Percentiles rank a stretch among this genome's conserved stretches.
These are phyloP conservation scores for Tupiocoris notatus DNA, from an alignment of 2,888 invertebrate species.

Conservation along the genomic window DNA sequence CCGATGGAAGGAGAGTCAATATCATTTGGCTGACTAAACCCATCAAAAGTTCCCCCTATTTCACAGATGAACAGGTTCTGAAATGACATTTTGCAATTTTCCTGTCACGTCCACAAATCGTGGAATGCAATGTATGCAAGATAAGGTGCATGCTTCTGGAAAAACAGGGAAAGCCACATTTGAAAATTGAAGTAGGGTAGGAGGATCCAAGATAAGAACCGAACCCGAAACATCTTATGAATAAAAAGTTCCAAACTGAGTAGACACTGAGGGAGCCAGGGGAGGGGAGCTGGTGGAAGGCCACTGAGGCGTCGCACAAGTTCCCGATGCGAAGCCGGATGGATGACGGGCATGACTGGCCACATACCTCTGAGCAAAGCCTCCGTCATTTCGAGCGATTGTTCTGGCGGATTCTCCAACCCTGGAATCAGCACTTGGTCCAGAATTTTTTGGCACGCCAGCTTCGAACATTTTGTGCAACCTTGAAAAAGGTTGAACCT, in stretches of 20 bases:
- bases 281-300: constrained; percentile 55
- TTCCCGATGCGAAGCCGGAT: constrained; percentile 61
- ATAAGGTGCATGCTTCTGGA: constrained; percentile 68
- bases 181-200: constrained; percentile 64
- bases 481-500: constrained; percentile 53
- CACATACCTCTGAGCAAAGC: constrained; percentile 68
- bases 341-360: constrained; percentile 64
- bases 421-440: constrained; percentile 64
- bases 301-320: constrained; percentile 60
- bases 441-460: constrained; percentile 61
- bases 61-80: too few relatives aligned
- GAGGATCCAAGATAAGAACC: constrained; percentile 56
- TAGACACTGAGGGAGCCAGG: constrained; percentile 53
- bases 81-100: too few relatives aligned
- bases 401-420: constrained; percentile 60
- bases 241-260: constrained; percentile 54
- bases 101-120: constrained; percentile 31
- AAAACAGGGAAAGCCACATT: constrained; percentile 60
- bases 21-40: too few relatives aligned
- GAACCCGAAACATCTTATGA: constrained; percentile 53
- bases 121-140: constrained; percentile 64
- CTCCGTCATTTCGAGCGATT: constrained; percentile 65
- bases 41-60: too few relatives aligned
- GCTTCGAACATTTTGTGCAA: constrained; percentile 59
- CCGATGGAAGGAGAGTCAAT: too few relatives aligned